These are phyloP conservation scores for Ceryle rudis DNA, from an alignment of 2,797 vertebrate species.

Conservation along the genomic window DNA sequence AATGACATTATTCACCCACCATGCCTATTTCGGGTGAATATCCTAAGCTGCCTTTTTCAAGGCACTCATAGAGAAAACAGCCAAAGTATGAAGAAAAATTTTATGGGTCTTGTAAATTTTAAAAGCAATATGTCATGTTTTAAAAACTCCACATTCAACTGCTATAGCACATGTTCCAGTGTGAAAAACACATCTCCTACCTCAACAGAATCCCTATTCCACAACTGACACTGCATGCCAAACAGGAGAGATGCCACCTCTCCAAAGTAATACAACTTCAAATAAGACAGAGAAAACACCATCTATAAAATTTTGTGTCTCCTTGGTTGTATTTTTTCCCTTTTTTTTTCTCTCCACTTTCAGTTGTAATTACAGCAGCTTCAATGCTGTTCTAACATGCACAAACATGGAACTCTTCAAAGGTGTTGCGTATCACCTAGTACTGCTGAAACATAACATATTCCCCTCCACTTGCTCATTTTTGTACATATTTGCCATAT, in stretches of 20 bases:
- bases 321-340: rapidly evolving
- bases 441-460: neutral
- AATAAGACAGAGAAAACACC: neutral
- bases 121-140: rapidly evolving
- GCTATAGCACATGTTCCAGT: neutral
- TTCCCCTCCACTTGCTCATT: neutral
- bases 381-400: neutral
- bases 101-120: neutral
- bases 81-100: neutral
- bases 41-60: neutral
- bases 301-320: neutral
- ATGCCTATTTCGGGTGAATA: neutral
- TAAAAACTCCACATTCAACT: neutral
- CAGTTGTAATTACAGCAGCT: neutral
- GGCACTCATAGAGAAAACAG: neutral
- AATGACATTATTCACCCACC: neutral
- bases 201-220: neutral
- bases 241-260: neutral
- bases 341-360: neutral
- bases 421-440: neutral
- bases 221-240: neutral
- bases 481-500: neutral
- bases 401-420: neutral
- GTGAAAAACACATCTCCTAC: neutral
- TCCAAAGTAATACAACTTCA: neutral